Evolutionary conservation across 2,797 vertebrate species (phyloP).

Genomic region (Neosalanx taihuensis): DNA sequence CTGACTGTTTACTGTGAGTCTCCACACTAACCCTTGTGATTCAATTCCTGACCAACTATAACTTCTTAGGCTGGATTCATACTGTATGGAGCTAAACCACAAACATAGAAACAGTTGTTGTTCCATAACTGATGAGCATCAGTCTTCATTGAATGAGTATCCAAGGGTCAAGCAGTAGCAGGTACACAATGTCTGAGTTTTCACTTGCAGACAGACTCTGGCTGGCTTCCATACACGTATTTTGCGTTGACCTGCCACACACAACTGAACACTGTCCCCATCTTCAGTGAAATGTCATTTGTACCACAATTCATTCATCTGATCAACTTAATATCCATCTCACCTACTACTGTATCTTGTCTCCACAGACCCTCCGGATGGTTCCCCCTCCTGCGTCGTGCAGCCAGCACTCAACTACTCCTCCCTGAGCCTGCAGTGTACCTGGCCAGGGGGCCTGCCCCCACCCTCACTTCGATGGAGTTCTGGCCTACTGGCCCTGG

Average conservation of each 20-base stretch:
- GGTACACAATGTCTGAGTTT: slow-evolving; percentile 35
- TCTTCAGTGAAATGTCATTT: background rate
- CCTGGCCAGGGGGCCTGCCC: slow-evolving; percentile 80
- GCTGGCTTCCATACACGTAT: slow-evolving; percentile 15
- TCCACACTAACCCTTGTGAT: background rate
- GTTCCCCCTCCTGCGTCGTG: slow-evolving; percentile 77
- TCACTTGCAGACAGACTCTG: slow-evolving; percentile 22
- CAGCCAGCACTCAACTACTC: slow-evolving; percentile 72
- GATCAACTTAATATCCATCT: too few relatives aligned
- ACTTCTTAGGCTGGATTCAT: too few relatives aligned
- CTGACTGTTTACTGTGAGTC: slow-evolving; percentile 80
- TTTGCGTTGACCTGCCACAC: background rate
- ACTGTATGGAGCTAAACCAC: too few relatives aligned
- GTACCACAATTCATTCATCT: too few relatives aligned
- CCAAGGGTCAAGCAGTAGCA: slow-evolving; percentile 16
- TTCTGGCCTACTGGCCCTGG: slow-evolving; percentile 20
- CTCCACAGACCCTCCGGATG: slow-evolving; percentile 79
- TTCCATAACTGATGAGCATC: too few relatives aligned
- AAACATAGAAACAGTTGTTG: too few relatives aligned
- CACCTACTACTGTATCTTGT: background rate
- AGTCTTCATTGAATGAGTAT: slow-evolving; percentile 6
- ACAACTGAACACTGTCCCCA: background rate
- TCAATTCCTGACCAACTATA: background rate
- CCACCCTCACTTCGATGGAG: slow-evolving; percentile 69
- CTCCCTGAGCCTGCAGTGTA: slow-evolving; percentile 77